Evolutionary conservation across 2,797 vertebrate genomes (phyloP).

Genomic region (Oryzias sinensis): DNA sequence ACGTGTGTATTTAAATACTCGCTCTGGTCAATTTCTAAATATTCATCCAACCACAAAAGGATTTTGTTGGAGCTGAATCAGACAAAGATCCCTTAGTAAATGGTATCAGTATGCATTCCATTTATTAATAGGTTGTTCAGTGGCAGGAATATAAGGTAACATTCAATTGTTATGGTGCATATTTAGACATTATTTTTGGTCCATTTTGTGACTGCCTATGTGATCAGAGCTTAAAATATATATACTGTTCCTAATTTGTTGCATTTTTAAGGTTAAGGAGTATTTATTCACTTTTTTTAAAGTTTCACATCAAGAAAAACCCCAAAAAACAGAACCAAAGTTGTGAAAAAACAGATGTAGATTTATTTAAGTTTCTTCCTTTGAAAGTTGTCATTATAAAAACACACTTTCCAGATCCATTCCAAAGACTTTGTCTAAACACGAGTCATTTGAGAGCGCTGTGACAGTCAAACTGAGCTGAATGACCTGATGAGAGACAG

Average conservation of each 20-base stretch:
- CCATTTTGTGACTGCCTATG: not conserved
- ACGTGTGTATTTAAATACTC: too few species aligned
- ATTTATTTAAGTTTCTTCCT: not conserved
- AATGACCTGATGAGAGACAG: slow-evolving; percentile 41
- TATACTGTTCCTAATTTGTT: too few species aligned
- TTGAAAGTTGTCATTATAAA: slow-evolving; percentile 14
- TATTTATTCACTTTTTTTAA: too few species aligned
- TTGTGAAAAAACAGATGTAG: not conserved
- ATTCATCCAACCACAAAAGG: slow-evolving; percentile 37
- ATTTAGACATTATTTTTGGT: not conserved
- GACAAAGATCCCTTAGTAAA: slow-evolving; percentile 37
- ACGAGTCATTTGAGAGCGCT: slow-evolving; percentile 2
- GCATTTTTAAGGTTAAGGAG: too few species aligned
- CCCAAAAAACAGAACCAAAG: not conserved
- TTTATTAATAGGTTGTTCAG: slow-evolving; percentile 40
- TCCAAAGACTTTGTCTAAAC: not conserved
- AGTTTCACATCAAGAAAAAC: not conserved
- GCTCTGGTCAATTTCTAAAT: too few species aligned
- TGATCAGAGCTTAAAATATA: too few species aligned
- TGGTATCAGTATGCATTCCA: slow-evolving; percentile 43
- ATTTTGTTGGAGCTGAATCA: slow-evolving; percentile 43
- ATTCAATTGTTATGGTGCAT: slow-evolving; percentile 31
- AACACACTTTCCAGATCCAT: not conserved
- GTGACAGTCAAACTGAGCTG: slow-evolving; percentile 21
- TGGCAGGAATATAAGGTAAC: slow-evolving; percentile 57